Evolutionary conservation across 1,140 invertebrate genomes (phyloP), one percentile per base, ranked within the genome.

Genomic region (Rhynchophorus ferrugineus): DNA sequence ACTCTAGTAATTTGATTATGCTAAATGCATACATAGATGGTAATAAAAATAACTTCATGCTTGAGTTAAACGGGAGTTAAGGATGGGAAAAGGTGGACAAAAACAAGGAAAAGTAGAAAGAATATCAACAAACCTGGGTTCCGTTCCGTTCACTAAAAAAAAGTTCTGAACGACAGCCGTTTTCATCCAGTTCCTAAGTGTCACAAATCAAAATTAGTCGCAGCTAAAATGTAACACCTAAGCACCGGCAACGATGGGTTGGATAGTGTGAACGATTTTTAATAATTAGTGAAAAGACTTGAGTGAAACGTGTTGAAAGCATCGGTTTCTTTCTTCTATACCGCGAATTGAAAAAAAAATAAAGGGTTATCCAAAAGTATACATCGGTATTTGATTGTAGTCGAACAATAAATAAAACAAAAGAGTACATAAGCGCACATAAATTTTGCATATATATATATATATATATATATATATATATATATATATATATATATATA

Each of bases 131-230:
- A 68, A 69, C 66, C 67, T 68, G 67, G 56, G 58, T 64, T 49
- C 59, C 62, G 59, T 58, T 63, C 60, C 61, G 61, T 59, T 65
- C 60, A 48, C 66, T 64, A 62, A 67, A 67, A 63, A 61, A 65
- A 57, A 63, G 59, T 59, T 64, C 62, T 53, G 62, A 63, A 51
- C 29, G 41, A 24, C 35, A 52, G 16, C 39, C 34, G 22, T 41
- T 62, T 58, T 69, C 67, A 49, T 69, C 67, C 61, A 68, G 64
- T 59, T 68, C 67, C 66, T 68, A 67, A 66, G 63, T 67, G 64
- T 68, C 60, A 68, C 59, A 46, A 50, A 18, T 36, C 38, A 44
- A 54, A 47, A 3, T 6, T 8, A 45, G 45, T 52, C 43, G 13
- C 49, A 29, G 50, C 42, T 29, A 29, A 29, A 29, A 5, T 29